These are phyloP conservation scores for Carassius gibelio DNA, from an alignment of 2,113 vertebrate genomes.

Conservation along the genomic window DNA sequence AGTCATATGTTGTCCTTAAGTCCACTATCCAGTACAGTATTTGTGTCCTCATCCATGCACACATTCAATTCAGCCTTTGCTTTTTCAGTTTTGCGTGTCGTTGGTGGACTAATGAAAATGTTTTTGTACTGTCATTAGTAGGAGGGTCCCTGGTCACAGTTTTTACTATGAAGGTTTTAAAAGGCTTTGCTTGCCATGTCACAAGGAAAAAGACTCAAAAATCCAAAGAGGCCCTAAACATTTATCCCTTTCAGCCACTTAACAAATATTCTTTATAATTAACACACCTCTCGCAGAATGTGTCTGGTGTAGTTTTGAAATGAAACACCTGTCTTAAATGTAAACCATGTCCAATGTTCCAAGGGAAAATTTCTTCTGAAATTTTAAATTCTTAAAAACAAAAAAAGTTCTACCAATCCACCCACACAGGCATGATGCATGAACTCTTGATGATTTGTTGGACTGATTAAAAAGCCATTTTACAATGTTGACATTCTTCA, in stretches of 20 bases:
- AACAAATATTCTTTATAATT: neutral
- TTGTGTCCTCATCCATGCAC: slow-evolving; percentile 2
- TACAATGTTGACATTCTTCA: slow-evolving; percentile 21
- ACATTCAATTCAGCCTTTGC: neutral
- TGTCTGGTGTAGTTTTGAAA: neutral
- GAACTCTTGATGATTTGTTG: neutral
- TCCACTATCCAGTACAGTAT: neutral
- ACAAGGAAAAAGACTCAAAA: neutral
- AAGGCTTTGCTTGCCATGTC: neutral
- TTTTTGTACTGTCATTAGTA: no score
- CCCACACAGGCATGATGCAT: neutral
- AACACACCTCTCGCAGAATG: slow-evolving; percentile 9
- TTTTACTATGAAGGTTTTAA: neutral
- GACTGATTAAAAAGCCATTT: neutral
- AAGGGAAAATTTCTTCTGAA: neutral
- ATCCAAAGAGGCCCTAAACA: neutral
- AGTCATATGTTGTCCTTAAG: neutral
- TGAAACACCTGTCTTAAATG: neutral
- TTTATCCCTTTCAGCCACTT: neutral
- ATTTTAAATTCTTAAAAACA: no score
- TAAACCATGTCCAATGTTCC: neutral
- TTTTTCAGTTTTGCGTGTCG: no score
- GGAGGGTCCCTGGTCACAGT: neutral
- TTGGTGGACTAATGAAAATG: no score
- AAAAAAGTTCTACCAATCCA: neutral